A percentile compares a stretch with the other conserved stretches of the same genome.
These are phyloP conservation scores for Danaus melanippus DNA, from an alignment of 1,140 invertebrate genomes.

Conservation along the genomic window DNA sequence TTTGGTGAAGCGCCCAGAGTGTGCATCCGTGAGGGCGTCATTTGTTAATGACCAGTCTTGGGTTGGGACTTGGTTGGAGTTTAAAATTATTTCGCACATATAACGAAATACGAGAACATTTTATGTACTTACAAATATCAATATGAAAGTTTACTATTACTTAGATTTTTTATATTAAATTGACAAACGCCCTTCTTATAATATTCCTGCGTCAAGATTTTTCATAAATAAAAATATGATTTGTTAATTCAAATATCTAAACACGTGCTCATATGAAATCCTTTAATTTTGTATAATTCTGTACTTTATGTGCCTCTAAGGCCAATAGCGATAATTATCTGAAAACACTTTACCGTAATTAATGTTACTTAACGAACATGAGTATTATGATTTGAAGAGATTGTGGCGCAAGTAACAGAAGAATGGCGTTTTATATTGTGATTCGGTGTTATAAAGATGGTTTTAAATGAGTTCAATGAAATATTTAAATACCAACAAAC, in stretches of 20 bases:
- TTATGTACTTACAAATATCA: no score
- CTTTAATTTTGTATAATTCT: no score
- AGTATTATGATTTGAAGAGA: constrained; percentile 11
- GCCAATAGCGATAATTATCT: constrained; percentile 26
- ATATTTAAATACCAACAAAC: background rate
- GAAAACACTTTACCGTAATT: constrained; percentile 31
- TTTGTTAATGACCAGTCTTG: constrained; percentile 6
- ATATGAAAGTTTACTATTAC: no score
- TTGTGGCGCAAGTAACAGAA: background rate
- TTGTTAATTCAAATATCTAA: no score
- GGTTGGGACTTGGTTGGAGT: constrained; percentile 1
- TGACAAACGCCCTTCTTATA: no score
- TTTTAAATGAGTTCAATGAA: background rate
- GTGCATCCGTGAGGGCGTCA: constrained; percentile 7
- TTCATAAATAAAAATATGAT: no score
- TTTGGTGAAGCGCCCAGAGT: constrained; percentile 4
- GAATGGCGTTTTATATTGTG: constrained; percentile 1
- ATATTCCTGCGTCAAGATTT: no score
- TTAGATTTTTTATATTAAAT: no score
- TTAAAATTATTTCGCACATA: background rate
- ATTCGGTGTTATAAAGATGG: background rate
- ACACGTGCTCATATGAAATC: no score
- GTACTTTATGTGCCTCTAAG: constrained; percentile 2
- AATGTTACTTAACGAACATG: constrained; percentile 19
- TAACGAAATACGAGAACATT: background rate